A percentile compares a stretch with the other conserved stretches of the same genome.
Conservation (phyloP, 1,140 invertebrate genomes). For the Cardiocondyla obscurior region DNA sequence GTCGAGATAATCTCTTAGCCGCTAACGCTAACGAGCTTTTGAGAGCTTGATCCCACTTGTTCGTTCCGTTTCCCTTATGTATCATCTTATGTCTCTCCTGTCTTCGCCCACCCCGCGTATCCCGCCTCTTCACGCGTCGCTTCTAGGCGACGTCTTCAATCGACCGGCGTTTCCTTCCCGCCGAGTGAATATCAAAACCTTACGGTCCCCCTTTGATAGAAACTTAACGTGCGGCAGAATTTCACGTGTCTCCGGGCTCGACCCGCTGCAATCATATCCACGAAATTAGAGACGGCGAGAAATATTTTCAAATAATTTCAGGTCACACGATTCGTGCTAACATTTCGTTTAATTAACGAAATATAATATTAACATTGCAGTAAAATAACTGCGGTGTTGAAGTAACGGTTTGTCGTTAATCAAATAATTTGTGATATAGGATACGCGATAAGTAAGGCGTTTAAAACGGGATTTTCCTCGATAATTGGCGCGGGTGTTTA, state of each 20-base stretch:
- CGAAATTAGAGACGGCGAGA: neutral
- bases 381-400: neutral
- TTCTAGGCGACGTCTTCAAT: constrained; percentile 1
- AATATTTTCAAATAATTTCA: neutral
- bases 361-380: neutral
- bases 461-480: neutral
- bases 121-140: neutral
- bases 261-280: constrained; percentile 19
- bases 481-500: neutral
- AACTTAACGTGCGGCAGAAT: constrained; percentile 15
- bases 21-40: constrained; percentile 73
- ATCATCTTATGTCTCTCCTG: constrained; percentile 44
- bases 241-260: constrained; percentile 41
- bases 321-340: neutral
- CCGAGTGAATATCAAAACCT: constrained; percentile 23
- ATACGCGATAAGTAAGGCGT: neutral
- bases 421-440: neutral
- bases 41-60: constrained; percentile 63
- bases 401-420: neutral
- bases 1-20: constrained; percentile 75
- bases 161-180: neutral
- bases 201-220: neutral
- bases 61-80: constrained; percentile 50
- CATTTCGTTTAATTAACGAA: constrained; percentile 11
- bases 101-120: constrained; percentile 6